These are phyloP conservation scores for Xerus inauris DNA, from an alignment of 2,113 vertebrate species.

Conservation along the genomic window DNA sequence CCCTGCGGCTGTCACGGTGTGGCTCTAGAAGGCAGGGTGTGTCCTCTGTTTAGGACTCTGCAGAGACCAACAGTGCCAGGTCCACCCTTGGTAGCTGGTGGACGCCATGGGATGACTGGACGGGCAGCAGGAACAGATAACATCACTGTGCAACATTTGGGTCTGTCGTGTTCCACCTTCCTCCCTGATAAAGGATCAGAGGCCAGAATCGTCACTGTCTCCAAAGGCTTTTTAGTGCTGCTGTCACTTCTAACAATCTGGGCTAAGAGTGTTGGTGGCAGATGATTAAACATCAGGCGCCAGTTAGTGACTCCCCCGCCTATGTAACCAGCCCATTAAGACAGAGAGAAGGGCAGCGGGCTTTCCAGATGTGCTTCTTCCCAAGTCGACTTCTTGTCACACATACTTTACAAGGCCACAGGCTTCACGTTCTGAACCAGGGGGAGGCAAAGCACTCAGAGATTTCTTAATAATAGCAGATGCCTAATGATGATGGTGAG, in stretches of 20 bases:
- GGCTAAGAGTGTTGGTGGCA: not conserved
- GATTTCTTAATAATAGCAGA: not conserved
- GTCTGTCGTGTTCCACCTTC: not conserved
- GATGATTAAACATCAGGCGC: not conserved
- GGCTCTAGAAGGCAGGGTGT: not conserved
- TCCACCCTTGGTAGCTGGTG: not conserved
- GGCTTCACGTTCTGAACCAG: not conserved
- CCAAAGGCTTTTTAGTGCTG: not conserved
- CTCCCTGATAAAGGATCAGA: not conserved
- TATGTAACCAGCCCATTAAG: not conserved
- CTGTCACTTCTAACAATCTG: not conserved
- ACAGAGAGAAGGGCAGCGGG: not conserved
- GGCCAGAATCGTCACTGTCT: not conserved
- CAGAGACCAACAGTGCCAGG: not conserved
- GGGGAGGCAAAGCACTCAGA: not conserved
- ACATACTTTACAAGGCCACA: not conserved
- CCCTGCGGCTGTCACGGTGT: not conserved
- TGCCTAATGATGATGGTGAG: not conserved
- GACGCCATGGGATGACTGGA: not conserved
- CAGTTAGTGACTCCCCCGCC: not conserved
- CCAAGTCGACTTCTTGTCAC: not conserved
- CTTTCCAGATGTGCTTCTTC: not conserved
- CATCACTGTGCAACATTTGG: fast-evolving
- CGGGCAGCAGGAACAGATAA: not conserved
- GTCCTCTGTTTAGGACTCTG: not conserved